Evolutionary conservation across 2,113 vertebrate genomes (phyloP), one percentile per base, ranked within the genome.

Genomic region (Gopherus flavomarginatus): DNA sequence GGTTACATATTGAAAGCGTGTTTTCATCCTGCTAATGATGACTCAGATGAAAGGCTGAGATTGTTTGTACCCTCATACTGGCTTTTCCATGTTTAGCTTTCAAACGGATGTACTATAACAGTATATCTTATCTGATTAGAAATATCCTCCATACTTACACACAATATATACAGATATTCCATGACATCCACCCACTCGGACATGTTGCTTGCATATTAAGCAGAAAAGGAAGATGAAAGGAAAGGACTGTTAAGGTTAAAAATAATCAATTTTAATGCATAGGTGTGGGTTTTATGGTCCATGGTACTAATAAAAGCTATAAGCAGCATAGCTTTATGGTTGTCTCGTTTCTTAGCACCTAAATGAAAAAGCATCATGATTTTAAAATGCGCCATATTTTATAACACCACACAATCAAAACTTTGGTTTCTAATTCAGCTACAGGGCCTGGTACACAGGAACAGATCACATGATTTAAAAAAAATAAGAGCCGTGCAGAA

Each of bases 211-310:
- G 59, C 44, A 90, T 83, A 90, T 24, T 24, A 86, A 95, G 86
- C 44, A 87, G 85, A 86, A 93, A 90, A 90, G n/a, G 42, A 47
- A 91, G 54, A 90, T 83, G 89, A 87, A 95, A 44, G 52, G 24
- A 31, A 96, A 6, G 77, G 85, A 90, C 72, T 93, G 80, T 35
- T 85, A 38, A 90, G 83, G 85, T 83, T 91, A 78, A 72, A 95
- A 95, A 95, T 87, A 87, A 96, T 92, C 52, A 57, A 86, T 96
- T 96, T 91, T 93, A 97, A 97, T 92, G 75, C 87, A 81, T 84
- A 93, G 90, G 90, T 91, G 79, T 83, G 92, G 85, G 90, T 94
- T 96, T 96, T 90, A 95, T 77, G 88, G 94, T 49, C 79, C 27
- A 24, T 26, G 44, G 86, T 88, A 92, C 53, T 90, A 84, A 78